phyloP scores from a whole-genome alignment of 1,140 invertebrate genomes.

The Drosophila bocki region DNA sequence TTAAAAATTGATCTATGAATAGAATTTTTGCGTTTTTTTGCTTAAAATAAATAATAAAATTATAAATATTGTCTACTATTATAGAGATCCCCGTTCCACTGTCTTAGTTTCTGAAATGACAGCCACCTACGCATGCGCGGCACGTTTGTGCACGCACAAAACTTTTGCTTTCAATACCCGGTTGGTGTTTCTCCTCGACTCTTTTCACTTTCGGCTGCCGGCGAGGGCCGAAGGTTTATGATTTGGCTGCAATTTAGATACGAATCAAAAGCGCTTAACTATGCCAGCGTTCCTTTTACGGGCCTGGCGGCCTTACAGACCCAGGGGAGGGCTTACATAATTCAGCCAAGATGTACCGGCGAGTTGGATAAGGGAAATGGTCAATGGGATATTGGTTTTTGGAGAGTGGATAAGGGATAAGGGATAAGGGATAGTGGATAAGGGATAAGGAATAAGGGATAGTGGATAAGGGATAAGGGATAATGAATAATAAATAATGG shows the following conservation, averaged over 20 bases:
- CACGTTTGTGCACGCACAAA: constrained; percentile 64
- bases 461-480: background rate
- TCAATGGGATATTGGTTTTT: background rate
- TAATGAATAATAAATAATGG: background rate
- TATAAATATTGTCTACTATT: background rate
- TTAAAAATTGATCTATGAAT: too few relatives aligned
- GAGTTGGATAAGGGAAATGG: background rate
- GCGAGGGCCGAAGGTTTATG: constrained; percentile 43
- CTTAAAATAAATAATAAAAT: background rate
- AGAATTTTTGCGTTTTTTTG: background rate
- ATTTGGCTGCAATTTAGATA: constrained; percentile 46
- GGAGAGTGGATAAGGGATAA: background rate
- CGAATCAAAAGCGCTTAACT: constrained; percentile 40
- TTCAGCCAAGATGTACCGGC: constrained; percentile 18
- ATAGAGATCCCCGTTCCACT: background rate
- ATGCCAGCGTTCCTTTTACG: constrained; percentile 25
- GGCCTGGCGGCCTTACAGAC: constrained; percentile 2
- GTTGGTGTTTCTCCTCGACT: constrained; percentile 27
- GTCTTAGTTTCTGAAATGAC: constrained; percentile 1
- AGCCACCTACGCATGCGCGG: constrained; percentile 49
- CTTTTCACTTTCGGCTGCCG: constrained; percentile 70
- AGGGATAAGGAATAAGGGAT: background rate
- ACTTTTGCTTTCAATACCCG: constrained; percentile 69
- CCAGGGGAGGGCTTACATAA: constrained; percentile 30
- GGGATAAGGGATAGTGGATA: background rate